These are phyloP conservation scores for Rhopalosiphum nymphaeae DNA, from an alignment of 2,888 invertebrate genomes.

Conservation along the genomic window DNA sequence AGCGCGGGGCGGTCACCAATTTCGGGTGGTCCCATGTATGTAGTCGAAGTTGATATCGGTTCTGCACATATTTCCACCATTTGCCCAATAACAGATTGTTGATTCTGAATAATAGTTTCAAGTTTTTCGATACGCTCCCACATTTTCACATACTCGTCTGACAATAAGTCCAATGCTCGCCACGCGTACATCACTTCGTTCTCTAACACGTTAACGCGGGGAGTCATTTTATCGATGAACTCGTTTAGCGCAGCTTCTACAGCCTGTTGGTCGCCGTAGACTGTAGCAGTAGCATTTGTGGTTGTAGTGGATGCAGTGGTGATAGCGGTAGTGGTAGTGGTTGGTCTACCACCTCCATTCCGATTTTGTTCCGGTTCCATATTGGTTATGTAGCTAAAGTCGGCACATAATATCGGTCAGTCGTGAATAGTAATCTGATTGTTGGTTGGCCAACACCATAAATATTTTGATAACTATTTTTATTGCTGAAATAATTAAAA, in stretches of 20 bases:
- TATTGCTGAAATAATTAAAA: constrained; percentile 22
- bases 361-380: constrained; percentile 59
- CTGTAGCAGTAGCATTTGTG: neutral
- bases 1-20: constrained; percentile 69
- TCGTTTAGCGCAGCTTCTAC: constrained; percentile 80
- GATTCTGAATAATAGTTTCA: constrained; percentile 87
- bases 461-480: neutral
- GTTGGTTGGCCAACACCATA: neutral
- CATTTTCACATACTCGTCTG: constrained; percentile 93
- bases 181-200: constrained; percentile 93
- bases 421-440: neutral
- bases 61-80: constrained; percentile 81
- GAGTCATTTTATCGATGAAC: constrained; percentile 91
- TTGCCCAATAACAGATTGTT: constrained; percentile 91
- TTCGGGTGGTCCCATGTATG: neutral
- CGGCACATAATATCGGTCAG: neutral
- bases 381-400: neutral
- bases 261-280: constrained; percentile 70
- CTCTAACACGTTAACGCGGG: constrained; percentile 80
- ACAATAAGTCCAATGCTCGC: constrained; percentile 90
- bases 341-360: constrained; percentile 30
- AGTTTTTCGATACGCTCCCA: constrained; percentile 92
- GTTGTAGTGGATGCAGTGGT: neutral
- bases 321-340: neutral
- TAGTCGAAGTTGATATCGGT: neutral